Conservation (phyloP, 2,888 invertebrate genomes). For the Pristionchus mayeri region DNA sequence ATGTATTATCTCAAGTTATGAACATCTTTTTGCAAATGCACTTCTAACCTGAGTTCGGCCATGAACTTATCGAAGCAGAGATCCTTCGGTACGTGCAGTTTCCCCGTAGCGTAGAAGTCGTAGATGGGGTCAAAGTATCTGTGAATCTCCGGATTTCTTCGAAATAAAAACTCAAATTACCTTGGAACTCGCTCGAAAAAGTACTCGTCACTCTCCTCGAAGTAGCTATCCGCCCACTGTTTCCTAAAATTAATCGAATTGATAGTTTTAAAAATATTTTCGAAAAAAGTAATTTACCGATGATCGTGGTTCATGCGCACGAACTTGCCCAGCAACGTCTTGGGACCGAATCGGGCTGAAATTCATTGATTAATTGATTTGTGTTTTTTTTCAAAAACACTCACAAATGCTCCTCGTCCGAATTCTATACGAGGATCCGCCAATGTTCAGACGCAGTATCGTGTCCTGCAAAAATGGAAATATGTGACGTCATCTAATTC, state of each 20-base stretch:
- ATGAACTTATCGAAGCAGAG: constrained; percentile 76
- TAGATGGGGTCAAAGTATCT: constrained; percentile 76
- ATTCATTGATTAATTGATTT: too few species aligned
- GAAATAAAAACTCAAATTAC: constrained; percentile 44
- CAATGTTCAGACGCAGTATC: constrained; percentile 74
- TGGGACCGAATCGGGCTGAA: constrained; percentile 58
- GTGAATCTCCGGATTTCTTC: constrained; percentile 28
- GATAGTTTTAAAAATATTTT: neutral
- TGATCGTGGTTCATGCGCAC: constrained; percentile 75
- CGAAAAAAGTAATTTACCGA: constrained; percentile 25
- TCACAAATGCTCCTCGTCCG: constrained; percentile 70
- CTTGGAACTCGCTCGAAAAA: constrained; percentile 75
- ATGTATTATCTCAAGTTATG: too few species aligned
- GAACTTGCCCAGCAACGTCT: constrained; percentile 61
- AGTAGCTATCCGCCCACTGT: constrained; percentile 74
- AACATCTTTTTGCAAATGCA: neutral
- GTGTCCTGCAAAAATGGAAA: constrained; percentile 69
- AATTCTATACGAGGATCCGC: constrained; percentile 73
- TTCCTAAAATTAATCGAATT: constrained; percentile 51
- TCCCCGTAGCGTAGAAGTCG: constrained; percentile 75
- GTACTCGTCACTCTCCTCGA: constrained; percentile 74
- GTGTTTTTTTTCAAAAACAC: neutral
- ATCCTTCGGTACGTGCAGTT: constrained; percentile 75
- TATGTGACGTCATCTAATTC: too few species aligned
- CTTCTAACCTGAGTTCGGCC: constrained; percentile 66